These are phyloP conservation scores for Mya arenaria DNA, from an alignment of 1,140 invertebrate genomes.

Conservation along the genomic window DNA sequence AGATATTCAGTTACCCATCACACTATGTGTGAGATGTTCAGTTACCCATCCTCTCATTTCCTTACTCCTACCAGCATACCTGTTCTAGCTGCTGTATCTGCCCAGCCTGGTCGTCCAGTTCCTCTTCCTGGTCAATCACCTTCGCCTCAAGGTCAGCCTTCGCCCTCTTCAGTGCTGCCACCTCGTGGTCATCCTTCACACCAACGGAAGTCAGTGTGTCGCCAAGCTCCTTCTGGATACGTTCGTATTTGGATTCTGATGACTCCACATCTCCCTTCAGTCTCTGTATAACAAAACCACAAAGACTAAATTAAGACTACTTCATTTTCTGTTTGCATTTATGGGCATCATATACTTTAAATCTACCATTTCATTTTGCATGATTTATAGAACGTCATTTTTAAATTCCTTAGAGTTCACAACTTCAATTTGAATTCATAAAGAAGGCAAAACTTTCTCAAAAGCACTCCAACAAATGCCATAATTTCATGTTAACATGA, in stretches of 20 bases:
- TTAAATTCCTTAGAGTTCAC: no score
- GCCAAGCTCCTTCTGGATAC: conserved; percentile 91
- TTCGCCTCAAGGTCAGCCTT: conserved; percentile 94
- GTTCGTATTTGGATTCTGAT: conserved; percentile 90
- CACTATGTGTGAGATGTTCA: not conserved
- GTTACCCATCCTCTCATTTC: not conserved
- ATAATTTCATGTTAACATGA: no score
- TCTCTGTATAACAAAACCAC: conserved; percentile 85
- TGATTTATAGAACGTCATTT: no score
- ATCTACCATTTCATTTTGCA: no score
- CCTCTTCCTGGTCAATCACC: conserved; percentile 95
- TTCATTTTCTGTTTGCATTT: no score
- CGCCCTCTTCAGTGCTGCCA: conserved; percentile 87
- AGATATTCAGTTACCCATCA: not conserved
- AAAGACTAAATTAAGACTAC: no score
- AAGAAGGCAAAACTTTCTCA: no score
- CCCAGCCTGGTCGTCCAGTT: conserved; percentile 95
- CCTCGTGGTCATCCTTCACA: conserved; percentile 93
- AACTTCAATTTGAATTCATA: no score
- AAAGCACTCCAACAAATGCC: no score
- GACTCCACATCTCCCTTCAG: conserved; percentile 92
- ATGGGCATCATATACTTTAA: no score
- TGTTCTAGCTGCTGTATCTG: conserved; percentile 84
- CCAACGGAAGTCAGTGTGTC: conserved; percentile 87
- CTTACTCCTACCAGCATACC: conserved; percentile 62